Evolutionary conservation across 2,113 vertebrate genomes (phyloP).

Genomic region (Xenus cinereus): DNA sequence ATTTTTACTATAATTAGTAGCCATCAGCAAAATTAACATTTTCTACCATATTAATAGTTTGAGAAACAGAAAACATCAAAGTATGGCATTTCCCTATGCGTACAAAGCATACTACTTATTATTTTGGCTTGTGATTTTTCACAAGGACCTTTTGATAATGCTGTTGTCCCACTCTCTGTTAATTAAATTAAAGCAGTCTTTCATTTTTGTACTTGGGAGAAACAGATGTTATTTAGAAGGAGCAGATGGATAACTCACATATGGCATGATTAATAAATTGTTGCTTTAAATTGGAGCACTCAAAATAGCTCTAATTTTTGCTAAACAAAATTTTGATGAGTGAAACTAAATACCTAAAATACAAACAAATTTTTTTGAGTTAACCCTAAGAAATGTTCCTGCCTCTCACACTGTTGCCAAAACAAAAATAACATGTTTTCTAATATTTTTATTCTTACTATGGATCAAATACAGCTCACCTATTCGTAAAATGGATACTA

Average conservation of each 20-base stretch:
- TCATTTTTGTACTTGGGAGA: conserved; percentile 28
- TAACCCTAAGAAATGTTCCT: background rate
- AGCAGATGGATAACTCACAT: conserved; percentile 47
- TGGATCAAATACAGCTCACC: background rate
- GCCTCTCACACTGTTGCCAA: background rate
- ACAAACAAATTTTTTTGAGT: background rate
- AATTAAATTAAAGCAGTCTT: background rate
- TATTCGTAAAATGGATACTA: background rate
- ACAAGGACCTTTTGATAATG: background rate
- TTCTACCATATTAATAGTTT: background rate
- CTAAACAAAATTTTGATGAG: background rate
- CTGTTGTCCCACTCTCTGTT: background rate
- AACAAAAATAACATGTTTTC: background rate
- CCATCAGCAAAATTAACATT: background rate
- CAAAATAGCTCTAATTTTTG: conserved; percentile 16
- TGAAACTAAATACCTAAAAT: background rate
- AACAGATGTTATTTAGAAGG: conserved; percentile 59
- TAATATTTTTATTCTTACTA: background rate
- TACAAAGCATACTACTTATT: background rate
- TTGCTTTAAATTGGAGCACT: conserved; percentile 16
- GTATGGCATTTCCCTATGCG: background rate
- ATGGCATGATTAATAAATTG: conserved; percentile 23
- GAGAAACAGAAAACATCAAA: background rate
- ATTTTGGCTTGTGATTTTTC: background rate
- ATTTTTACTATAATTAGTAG: background rate